Base-by-base conservation (phyloP, 1,140 invertebrate species). In the Hyles euphorbiae region DNA sequence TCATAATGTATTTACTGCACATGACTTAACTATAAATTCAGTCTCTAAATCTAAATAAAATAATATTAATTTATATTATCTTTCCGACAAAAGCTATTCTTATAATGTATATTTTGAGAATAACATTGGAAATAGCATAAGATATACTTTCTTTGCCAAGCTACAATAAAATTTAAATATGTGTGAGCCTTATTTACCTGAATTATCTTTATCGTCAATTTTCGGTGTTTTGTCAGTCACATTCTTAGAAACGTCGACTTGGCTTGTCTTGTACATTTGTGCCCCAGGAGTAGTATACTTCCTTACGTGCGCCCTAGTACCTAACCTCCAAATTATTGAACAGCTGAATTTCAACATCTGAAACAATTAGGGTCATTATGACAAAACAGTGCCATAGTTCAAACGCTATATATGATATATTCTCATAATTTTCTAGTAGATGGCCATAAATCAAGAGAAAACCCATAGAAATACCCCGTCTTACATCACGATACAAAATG, bases 331-430 rank as follows among this genome's bases (percentile, higher is more conserved):
- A 87, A 86, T 74, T 34, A 85, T 63, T 67, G 71, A 66, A 53
- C 81, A 80, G 63, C 86, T 85, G 66, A 83, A 82, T 74, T 87
- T 89, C 72, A 89, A 78, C 87, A 89, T 89, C 87, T 89, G 67
- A 22, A 22, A 22, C 52, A 77, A 81, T 53, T 51, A 55, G 72
- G 60, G 57, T 48, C 56, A 43, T 44, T 22, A n/a, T 8, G 43
- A 44, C 2, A 22, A 44, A 5, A 32, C n/a, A 32, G 6, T 8
- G 4, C 1, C 8, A 40, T 40, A 5, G 0, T 40, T 40, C 36
- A 40, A 40, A 8, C 4, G 36, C 8, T 5, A 40, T 40, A 40
- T 5, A 5, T 5, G 36, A 8, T 5, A 40, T 40, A 40, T 40
- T 40, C 1, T 8, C 8, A 5, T 5, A 8, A 5, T 40, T 40